These are phyloP conservation scores for Acropora tenuis DNA, from an alignment of 64 coral and sea anemone genomes.

Conservation along the genomic window DNA sequence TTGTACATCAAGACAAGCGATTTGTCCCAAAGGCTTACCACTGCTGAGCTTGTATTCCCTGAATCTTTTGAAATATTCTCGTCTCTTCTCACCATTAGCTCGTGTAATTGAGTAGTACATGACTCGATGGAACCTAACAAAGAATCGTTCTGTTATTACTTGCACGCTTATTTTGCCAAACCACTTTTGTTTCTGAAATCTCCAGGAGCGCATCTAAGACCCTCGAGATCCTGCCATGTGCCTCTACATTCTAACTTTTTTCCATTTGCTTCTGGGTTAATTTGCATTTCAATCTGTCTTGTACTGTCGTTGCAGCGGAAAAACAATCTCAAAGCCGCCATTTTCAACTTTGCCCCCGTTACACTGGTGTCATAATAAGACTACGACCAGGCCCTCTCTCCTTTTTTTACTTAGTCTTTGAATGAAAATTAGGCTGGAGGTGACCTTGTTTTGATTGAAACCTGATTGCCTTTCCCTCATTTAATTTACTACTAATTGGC, in stretches of 20 bases:
- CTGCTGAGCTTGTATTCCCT: slow-evolving; percentile 30
- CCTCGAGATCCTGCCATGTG: slow-evolving; percentile 27
- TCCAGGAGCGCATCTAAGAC: slow-evolving; percentile 8
- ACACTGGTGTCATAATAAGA: too few species aligned
- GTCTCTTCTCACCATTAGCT: slow-evolving; percentile 12
- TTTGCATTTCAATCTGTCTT: neutral
- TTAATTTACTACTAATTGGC: too few species aligned
- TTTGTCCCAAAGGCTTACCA: neutral
- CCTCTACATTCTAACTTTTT: slow-evolving; percentile 1
- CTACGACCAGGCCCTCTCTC: too few species aligned
- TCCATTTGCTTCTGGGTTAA: neutral
- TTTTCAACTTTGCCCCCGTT: too few species aligned
- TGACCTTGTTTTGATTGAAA: too few species aligned
- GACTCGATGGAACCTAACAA: slow-evolving; percentile 2
- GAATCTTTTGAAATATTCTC: slow-evolving; percentile 38
- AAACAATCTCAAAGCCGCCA: too few species aligned
- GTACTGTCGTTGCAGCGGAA: too few species aligned
- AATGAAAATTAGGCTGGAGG: too few species aligned
- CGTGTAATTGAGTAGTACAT: slow-evolving; percentile 19
- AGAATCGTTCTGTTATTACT: neutral
- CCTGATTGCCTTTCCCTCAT: too few species aligned
- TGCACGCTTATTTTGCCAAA: neutral
- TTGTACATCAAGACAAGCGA: neutral
- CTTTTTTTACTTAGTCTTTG: too few species aligned
- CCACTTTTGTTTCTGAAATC: slow-evolving; percentile 20